Percentiles rank a stretch among this genome's conserved stretches.
phyloP scores from a whole-genome alignment of 2,797 vertebrate species.

The Cynodonichthys magdalenae region DNA sequence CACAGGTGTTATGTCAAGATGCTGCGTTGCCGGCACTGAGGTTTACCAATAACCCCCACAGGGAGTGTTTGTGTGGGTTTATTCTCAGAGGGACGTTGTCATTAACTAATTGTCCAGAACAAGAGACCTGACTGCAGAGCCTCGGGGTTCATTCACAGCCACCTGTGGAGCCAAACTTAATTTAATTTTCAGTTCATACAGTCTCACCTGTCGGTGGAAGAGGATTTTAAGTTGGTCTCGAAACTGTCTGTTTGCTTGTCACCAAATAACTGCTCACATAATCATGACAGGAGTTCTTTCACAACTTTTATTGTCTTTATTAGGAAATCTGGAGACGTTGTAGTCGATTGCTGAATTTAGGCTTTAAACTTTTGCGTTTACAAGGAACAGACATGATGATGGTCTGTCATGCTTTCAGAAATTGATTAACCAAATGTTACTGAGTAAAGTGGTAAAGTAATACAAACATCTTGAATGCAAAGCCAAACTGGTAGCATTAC shows the following conservation, averaged over 20 bases:
- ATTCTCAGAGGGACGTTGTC: slow-evolving; percentile 25
- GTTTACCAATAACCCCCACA: slow-evolving; percentile 48
- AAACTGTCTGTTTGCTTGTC: background rate
- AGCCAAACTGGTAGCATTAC: too few species aligned
- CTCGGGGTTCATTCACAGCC: slow-evolving; percentile 20
- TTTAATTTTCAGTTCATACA: slow-evolving; percentile 32
- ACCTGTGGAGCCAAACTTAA: slow-evolving; percentile 28
- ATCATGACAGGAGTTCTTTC: background rate
- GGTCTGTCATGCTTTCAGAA: too few species aligned
- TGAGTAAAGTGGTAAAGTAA: too few species aligned
- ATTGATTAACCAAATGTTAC: background rate
- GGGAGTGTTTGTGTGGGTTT: slow-evolving; percentile 29
- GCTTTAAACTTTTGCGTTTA: too few species aligned
- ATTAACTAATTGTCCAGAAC: slow-evolving; percentile 52
- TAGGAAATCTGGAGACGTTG: background rate
- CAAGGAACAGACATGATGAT: too few species aligned
- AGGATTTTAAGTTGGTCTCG: background rate
- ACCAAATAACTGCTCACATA: background rate
- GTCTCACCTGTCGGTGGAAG: slow-evolving; percentile 6
- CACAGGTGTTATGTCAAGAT: background rate
- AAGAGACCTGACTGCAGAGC: slow-evolving; percentile 38
- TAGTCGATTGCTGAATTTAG: too few species aligned
- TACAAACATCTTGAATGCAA: too few species aligned
- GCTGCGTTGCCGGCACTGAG: slow-evolving; percentile 12
- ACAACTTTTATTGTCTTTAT: background rate